Evolutionary conservation across 2,113 vertebrate genomes (phyloP), one percentile per base, ranked within the genome.

Genomic region (Tretioscincus oriximinensis): DNA sequence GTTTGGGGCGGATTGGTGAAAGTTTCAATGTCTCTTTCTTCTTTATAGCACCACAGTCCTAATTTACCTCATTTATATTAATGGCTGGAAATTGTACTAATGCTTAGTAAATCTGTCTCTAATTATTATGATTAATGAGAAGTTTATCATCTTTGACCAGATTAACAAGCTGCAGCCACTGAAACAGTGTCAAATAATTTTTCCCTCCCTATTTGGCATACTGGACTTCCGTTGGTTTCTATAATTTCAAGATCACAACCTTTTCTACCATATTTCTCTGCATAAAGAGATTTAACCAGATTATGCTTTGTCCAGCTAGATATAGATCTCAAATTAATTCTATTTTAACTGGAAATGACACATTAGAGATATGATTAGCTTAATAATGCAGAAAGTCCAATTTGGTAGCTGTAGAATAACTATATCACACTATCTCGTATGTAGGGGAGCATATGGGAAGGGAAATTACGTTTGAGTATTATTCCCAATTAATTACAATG

Each of bases 51-150:
- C 73, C 90, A 92, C 54, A 66, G 35, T 90, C 90, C 86, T 92
- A 94, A 94, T 93, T 91, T 93, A 92, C 89, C 86, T 93, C 92
- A 93, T 95, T 94, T 94, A 91, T 95, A 93, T 93, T 95, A 94
- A 96, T 93, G 88, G 89, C 78, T 91, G 90, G 93, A 93, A 95
- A 93, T 86, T 90, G 83, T 85, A 92, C 77, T 93, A 93, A 91
- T 93, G 89, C 87, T 94, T 88, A 88, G 88, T 92, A 94, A 94
- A 94, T 93, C 91, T 93, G 90, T 76, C 90, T 82, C 90, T 93
- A 92, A 94, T 95, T 94, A 93, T 91, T 88, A 94, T 93, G 92
- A 94, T 92, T 93, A 94, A 95, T 90, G 88, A 84, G 82, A 93
- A 92, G 90, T 90, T 9, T 9, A 93, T 94, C 92, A 90, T 91